phyloP scores from a whole-genome alignment of 2,888 invertebrate species.

The Resseliella maxima region DNA sequence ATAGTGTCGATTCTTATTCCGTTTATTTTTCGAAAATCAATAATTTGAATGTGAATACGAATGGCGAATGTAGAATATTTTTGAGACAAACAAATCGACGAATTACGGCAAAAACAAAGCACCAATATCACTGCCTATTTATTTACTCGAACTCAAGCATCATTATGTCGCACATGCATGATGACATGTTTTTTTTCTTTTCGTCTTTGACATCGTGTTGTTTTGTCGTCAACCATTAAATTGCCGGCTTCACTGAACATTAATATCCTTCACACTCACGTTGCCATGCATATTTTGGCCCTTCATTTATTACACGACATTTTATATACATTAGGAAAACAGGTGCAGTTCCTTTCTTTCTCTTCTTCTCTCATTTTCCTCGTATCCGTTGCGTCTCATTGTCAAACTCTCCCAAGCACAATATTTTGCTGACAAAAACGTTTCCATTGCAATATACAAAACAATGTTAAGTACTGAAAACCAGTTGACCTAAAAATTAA shows the following conservation, averaged over 20 bases:
- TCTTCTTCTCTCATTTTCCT: too few species aligned
- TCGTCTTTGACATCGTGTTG: background rate
- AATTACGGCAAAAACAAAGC: background rate
- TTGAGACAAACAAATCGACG: conserved; percentile 48
- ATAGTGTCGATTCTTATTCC: background rate
- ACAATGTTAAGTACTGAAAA: conserved; percentile 1
- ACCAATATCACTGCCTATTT: background rate
- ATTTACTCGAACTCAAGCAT: conserved; percentile 23
- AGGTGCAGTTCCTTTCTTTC: background rate
- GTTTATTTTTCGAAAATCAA: conserved; percentile 38
- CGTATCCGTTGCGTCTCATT: too few species aligned
- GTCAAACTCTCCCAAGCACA: too few species aligned
- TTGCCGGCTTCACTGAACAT: conserved; percentile 18
- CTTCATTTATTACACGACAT: conserved; percentile 11
- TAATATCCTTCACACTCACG: conserved; percentile 28
- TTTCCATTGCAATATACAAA: background rate
- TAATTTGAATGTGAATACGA: background rate
- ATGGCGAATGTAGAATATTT: conserved; percentile 39
- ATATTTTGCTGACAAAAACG: background rate
- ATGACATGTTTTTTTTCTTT: background rate
- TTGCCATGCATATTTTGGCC: background rate
- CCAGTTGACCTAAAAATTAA: conserved; percentile 51
- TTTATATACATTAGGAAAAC: conserved; percentile 30
- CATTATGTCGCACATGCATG: background rate
- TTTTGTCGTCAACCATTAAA: conserved; percentile 26